phyloP scores from a whole-genome alignment of 2,113 vertebrate genomes.

The Rhodinocichla rosea region DNA sequence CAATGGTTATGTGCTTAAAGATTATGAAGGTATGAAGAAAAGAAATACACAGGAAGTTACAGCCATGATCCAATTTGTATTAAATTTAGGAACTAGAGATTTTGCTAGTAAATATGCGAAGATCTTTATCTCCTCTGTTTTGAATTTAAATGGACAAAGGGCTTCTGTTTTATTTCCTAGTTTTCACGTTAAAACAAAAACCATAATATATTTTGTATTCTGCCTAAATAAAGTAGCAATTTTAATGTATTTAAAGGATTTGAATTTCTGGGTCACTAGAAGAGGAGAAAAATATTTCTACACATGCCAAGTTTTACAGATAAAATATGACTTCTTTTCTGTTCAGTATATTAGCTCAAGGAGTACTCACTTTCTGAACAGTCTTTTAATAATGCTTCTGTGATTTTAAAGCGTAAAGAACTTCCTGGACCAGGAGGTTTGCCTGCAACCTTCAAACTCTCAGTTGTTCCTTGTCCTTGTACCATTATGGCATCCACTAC shows the following conservation, averaged over 20 bases:
- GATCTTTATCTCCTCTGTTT: neutral
- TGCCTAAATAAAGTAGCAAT: neutral
- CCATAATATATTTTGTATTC: neutral
- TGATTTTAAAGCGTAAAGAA: conserved; percentile 97
- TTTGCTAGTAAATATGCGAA: neutral
- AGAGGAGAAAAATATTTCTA: neutral
- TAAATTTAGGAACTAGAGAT: neutral
- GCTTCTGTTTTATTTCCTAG: neutral
- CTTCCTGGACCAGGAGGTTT: conserved; percentile 87
- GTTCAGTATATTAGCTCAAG: neutral
- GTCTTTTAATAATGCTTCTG: conserved; percentile 92
- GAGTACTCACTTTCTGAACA: conserved; percentile 91
- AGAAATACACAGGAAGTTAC: neutral
- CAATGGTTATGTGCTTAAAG: neutral
- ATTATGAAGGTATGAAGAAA: neutral
- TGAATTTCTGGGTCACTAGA: neutral
- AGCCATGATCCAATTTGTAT: neutral
- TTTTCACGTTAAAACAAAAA: neutral
- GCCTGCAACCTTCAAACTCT: conserved; percentile 89
- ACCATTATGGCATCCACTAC: conserved; percentile 90
- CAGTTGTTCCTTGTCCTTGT: conserved; percentile 89
- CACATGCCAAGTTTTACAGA: neutral
- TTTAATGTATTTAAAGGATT: neutral
- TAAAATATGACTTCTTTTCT: neutral
- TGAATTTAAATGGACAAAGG: neutral